Percentiles rank a stretch among this genome's conserved stretches.
phyloP scores from a whole-genome alignment of 2,113 vertebrate species.

The Pimephales promelas region DNA sequence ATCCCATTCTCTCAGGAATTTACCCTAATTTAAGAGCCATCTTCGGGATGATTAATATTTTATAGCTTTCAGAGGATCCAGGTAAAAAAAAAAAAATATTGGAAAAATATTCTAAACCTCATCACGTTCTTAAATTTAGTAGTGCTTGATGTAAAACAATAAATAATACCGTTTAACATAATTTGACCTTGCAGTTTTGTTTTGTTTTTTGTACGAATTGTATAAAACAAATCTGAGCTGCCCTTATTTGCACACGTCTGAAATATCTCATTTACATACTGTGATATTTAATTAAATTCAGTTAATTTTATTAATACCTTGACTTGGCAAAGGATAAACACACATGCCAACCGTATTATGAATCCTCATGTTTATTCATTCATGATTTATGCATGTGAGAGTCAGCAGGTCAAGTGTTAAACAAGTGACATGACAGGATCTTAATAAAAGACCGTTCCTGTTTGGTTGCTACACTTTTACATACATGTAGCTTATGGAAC shows the following conservation, averaged over 20 bases:
- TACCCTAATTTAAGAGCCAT: slow-evolving; percentile 59
- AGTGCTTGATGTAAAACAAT: too few relatives aligned
- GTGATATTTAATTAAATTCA: slow-evolving; percentile 30
- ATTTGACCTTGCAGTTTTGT: too few relatives aligned
- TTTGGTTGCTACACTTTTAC: neutral
- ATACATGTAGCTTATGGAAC: neutral
- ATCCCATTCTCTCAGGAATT: slow-evolving; percentile 57
- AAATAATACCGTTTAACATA: neutral
- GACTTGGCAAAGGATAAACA: slow-evolving; percentile 28
- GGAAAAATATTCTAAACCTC: neutral
- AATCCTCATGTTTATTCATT: slow-evolving; percentile 32
- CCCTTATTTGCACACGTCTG: neutral
- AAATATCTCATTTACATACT: neutral
- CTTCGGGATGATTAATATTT: slow-evolving; percentile 63
- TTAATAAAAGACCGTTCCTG: neutral
- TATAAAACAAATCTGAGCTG: neutral
- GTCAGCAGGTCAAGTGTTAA: slow-evolving; percentile 28
- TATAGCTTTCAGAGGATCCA: slow-evolving; percentile 51
- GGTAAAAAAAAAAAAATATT: slow-evolving; percentile 50
- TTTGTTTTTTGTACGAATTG: neutral
- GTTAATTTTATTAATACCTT: slow-evolving; percentile 19
- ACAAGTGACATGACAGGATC: slow-evolving; percentile 18
- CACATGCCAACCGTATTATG: slow-evolving; percentile 6
- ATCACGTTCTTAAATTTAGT: neutral
- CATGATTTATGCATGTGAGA: slow-evolving; percentile 9